phyloP scores from a whole-genome alignment of 2,113 vertebrate species.

The Rhinogobius similis region DNA sequence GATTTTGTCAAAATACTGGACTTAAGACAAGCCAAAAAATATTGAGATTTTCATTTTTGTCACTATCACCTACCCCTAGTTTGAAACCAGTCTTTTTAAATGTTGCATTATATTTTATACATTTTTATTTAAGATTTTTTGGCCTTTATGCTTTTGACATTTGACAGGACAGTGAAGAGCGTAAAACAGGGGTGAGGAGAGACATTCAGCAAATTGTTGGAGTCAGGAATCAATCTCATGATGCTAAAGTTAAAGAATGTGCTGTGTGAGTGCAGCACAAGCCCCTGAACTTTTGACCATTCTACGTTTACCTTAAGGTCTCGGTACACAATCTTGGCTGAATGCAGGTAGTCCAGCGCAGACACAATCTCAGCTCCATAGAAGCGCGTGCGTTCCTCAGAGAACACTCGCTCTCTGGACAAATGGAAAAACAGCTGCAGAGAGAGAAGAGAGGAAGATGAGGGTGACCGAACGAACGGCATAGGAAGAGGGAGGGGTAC shows the following conservation, averaged over 20 bases:
- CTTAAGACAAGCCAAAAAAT: too few relatives aligned
- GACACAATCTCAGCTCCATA: conserved; percentile 98
- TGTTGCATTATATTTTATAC: too few relatives aligned
- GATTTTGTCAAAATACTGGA: too few relatives aligned
- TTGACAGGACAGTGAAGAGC: neutral
- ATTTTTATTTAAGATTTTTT: too few relatives aligned
- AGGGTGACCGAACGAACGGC: conserved; percentile 19
- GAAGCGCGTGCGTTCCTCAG: conserved; percentile 98
- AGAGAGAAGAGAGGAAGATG: conserved; percentile 52
- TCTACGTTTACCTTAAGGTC: conserved; percentile 96
- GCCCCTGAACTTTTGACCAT: conserved; percentile 11
- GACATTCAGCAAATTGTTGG: neutral
- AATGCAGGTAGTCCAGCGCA: conserved; percentile 97
- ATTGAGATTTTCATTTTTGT: too few relatives aligned
- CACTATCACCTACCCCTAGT: too few relatives aligned
- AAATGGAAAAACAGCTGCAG: conserved; percentile 99
- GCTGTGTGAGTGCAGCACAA: conserved; percentile 7
- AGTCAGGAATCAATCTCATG: neutral
- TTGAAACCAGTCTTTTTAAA: too few relatives aligned
- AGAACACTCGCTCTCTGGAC: conserved; percentile 99
- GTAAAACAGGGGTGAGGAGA: neutral
- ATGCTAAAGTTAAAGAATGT: neutral
- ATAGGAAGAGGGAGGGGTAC: conserved; percentile 31
- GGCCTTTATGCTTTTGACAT: neutral
- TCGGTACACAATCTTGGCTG: conserved; percentile 98